Base-by-base conservation (phyloP, 2,113 vertebrate genomes). In the Calcarius ornatus region DNA sequence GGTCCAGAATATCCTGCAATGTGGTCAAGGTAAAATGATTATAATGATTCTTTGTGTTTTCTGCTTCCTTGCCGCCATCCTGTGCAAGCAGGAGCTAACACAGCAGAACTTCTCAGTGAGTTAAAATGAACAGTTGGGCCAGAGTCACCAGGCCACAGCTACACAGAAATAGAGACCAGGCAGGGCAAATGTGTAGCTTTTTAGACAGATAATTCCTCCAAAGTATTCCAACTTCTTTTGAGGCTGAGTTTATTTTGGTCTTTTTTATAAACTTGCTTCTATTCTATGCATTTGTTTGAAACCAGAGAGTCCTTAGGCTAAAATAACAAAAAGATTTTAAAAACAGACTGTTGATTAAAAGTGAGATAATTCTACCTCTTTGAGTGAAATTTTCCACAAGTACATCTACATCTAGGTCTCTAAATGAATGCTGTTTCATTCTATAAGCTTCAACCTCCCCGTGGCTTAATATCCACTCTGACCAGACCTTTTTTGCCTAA, bases 1-100 rank as follows among this genome's bases (percentile, higher is more conserved):
- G 99, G 99, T 97, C 98, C 98, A 76, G 98, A 98, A 65, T 99
- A 99, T 47, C 99, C 99, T 99, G 93, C 61, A 92, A 83, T 61
- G 70, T 19, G 56, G 86, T 65, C 15, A 60, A 60, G 27, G 71
- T 42, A 56, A 79, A 92, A 54, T 31, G 15, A 76, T 81, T 76
- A 33, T n/a, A 88, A 81, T 31, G 25, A 17, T 27, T 47, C 15
- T 66, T 51, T 22, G 40, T 5, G 5, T 53, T 90, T 92, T 76
- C 60, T 86, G 22, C 63, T 86, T 92, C 56, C 59, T 82, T 54
- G 21, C 20, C 11, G 27, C 23, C 10, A 22, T 64, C 30, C 59
- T n/a, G 5, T 43, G 31, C 19, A 51, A 64, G 38, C 30, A 72
- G 45, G 25, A 71, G 12, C n/a, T 33, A 64, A n/a, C 5, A 45